Percentiles rank a stretch among this genome's conserved stretches.
phyloP scores from a whole-genome alignment of 2,888 invertebrate species.

The Erebia ligea region DNA sequence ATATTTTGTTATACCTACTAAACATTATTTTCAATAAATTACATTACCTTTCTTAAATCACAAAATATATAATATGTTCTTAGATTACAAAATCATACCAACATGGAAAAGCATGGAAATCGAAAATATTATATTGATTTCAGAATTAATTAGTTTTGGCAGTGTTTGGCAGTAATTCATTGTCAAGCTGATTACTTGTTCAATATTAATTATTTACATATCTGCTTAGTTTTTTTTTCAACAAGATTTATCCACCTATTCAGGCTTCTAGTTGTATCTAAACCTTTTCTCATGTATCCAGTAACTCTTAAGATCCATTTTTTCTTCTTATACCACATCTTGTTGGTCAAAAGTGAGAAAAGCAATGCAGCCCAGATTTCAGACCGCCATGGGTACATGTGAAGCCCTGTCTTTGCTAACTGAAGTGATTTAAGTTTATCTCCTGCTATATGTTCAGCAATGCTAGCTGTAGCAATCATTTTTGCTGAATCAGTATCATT shows the following conservation, averaged over 20 bases:
- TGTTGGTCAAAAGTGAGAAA: conserved; percentile 61
- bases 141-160: too few relatives aligned
- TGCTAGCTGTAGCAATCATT: conserved; percentile 82
- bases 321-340: conserved; percentile 57
- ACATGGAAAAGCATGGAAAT: too few relatives aligned
- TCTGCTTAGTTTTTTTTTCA: conserved; percentile 65
- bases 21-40: not conserved
- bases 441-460: conserved; percentile 83
- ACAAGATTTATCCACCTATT: conserved; percentile 67
- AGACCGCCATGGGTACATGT: conserved; percentile 87
- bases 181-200: not conserved
- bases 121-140: too few relatives aligned
- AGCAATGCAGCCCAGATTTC: conserved; percentile 88
- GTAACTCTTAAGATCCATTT: conserved; percentile 62
- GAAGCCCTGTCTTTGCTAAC: conserved; percentile 88
- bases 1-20: not conserved
- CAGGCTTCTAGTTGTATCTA: conserved; percentile 61
- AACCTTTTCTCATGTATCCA: conserved; percentile 63
- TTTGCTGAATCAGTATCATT: conserved; percentile 74
- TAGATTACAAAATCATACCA: too few relatives aligned
- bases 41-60: not conserved
- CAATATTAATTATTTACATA: conserved; percentile 21
- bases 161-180: too few relatives aligned
- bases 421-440: conserved; percentile 75
- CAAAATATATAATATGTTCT: too few relatives aligned